Base-by-base conservation (phyloP, 2,113 vertebrate species). In the Notothenia coriiceps region DNA sequence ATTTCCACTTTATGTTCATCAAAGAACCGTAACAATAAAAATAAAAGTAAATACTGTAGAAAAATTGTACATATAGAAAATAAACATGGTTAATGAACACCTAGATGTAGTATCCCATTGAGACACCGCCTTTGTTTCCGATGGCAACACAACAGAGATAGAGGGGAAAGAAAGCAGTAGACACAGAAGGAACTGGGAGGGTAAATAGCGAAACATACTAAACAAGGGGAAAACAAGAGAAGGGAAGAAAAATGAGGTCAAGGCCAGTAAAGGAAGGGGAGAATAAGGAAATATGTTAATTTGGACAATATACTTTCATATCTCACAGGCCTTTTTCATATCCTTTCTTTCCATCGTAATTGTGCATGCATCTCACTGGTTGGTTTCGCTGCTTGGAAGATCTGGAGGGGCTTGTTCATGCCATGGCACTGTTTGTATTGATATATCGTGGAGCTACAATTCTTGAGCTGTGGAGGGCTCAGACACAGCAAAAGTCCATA, bases 11-110 rank as follows among this genome's bases (percentile, higher is more conserved):
- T 94, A 94, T 94, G 94, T 95, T 95, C 94, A 91, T 96, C 94
- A 96, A 96, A 94, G 94, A 95, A 96, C 94, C 87, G 92, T 95
- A 95, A 96, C 94, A 95, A 96, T 95, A 95, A 95, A 95, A 96
- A 95, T 93, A 95, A 96, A 95, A 95, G 92, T 91, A 94, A 95
- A 94, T 95, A 95, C 94, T 94, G 92, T 95, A 95, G 93, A 95
- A 96, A 96, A 96, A 94, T 93, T 94, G 88, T 95, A 95, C 94
- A 95, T 94, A 95, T 95, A 95, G 92, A 95, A 96, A 95, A 94
- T 93, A 91, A 95, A 94, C 92, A 95, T 94, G 92, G 91, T 93
- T 91, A 94, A 93, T 91, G 89, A 92, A 93, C 91, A 94, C 87
- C 87, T 84, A 94, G 80, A 93, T 90, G 91, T 85, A 87, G 86